Conservation (phyloP, 2,888 invertebrate genomes). For the Chrysotoxum bicinctum region DNA sequence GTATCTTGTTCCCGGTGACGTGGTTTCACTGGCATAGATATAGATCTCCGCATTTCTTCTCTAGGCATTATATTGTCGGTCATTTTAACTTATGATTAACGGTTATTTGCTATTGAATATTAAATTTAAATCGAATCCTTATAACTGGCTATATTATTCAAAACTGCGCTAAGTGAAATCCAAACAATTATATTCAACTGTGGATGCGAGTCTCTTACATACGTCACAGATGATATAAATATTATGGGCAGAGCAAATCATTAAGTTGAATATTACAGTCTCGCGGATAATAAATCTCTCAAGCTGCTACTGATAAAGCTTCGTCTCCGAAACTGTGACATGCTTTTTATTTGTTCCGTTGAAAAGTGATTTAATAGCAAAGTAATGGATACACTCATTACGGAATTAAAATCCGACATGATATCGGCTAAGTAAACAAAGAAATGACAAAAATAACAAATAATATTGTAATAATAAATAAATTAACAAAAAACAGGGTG, state of each 20-base stretch:
- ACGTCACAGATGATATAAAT: slow-evolving; percentile 51
- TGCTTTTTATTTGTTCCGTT: slow-evolving; percentile 24
- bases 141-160: slow-evolving; percentile 38
- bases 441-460: background rate
- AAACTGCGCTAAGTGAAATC: slow-evolving; percentile 55
- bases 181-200: background rate
- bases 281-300: slow-evolving; percentile 22
- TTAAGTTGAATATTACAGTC: slow-evolving; percentile 39
- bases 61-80: slow-evolving; percentile 36
- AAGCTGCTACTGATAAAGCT: slow-evolving; percentile 58
- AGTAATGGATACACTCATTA: background rate
- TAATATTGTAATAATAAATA: background rate
- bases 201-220: slow-evolving; percentile 2
- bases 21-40: slow-evolving; percentile 80
- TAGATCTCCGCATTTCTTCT: slow-evolving; percentile 77
- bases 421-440: background rate
- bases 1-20: slow-evolving; percentile 76
- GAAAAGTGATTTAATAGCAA: slow-evolving; percentile 21
- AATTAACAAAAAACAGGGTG: background rate
- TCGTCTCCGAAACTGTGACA: slow-evolving; percentile 50
- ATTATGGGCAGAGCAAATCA: slow-evolving; percentile 3
- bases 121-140: slow-evolving; percentile 10
- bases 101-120: background rate
- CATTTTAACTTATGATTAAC: slow-evolving; percentile 9
- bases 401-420: background rate